Conservation (phyloP, 2,113 vertebrate genomes). For the Ancistrus triradiatus region DNA sequence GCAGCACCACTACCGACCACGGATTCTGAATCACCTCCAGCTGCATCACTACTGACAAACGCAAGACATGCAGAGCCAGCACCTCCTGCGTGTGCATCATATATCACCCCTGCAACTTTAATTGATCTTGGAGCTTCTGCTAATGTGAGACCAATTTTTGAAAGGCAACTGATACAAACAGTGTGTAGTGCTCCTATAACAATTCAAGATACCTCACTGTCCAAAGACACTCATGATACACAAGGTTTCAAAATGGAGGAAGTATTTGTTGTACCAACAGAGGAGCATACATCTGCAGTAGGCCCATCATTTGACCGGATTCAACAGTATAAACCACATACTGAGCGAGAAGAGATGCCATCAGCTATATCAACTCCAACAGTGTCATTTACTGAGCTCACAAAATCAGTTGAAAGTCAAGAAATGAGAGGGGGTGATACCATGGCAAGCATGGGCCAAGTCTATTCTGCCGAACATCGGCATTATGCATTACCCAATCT, state of each 20-base stretch:
- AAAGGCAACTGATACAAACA: slow-evolving; percentile 20
- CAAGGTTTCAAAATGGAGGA: slow-evolving; percentile 26
- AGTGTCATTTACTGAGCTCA: slow-evolving; percentile 57
- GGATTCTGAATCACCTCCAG: slow-evolving; percentile 36
- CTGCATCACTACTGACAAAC: slow-evolving; percentile 20
- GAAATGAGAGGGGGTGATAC: slow-evolving; percentile 69
- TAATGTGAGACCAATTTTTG: slow-evolving; percentile 1
- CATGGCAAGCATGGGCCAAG: slow-evolving; percentile 71
- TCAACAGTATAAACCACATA: slow-evolving; percentile 7
- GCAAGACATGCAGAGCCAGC: slow-evolving; percentile 35
- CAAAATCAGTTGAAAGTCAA: slow-evolving; percentile 73
- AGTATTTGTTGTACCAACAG: slow-evolving; percentile 17
- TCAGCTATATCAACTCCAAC: slow-evolving; percentile 56
- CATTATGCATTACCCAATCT: slow-evolving; percentile 62
- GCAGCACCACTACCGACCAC: slow-evolving; percentile 27
- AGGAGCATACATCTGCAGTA: slow-evolving; percentile 1
- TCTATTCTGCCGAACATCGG: slow-evolving; percentile 66
- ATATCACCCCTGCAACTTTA: neutral
- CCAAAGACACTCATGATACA: slow-evolving; percentile 69
- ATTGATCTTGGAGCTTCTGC: neutral
- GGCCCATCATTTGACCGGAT: neutral
- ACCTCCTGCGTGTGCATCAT: slow-evolving; percentile 31
- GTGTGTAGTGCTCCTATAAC: slow-evolving; percentile 61
- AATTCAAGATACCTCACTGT: slow-evolving; percentile 60
- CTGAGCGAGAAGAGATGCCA: slow-evolving; percentile 16